phyloP scores from a whole-genome alignment of 1,140 invertebrate species.

The Ericerus pela region DNA sequence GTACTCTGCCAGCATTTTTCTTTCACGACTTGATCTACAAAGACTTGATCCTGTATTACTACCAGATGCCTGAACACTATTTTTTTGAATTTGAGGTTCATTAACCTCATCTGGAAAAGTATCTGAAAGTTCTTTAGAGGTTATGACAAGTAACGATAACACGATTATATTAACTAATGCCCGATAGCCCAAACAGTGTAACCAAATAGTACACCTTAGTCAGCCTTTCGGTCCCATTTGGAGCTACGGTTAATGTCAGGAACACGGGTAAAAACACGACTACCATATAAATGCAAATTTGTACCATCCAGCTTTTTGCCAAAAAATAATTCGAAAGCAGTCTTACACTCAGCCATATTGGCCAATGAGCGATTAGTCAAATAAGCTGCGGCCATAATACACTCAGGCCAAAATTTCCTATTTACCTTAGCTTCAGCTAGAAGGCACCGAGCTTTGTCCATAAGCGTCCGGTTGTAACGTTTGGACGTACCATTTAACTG shows the following conservation, averaged over 20 bases:
- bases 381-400: conserved; percentile 15
- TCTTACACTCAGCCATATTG: neutral
- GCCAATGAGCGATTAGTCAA: conserved; percentile 16
- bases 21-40: too few relatives aligned
- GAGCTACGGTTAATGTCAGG: conserved; percentile 19
- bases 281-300: conserved; percentile 17
- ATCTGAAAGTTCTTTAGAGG: too few relatives aligned
- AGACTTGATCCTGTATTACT: too few relatives aligned
- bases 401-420: conserved; percentile 17
- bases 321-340: neutral
- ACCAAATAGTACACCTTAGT: too few relatives aligned
- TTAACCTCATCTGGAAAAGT: too few relatives aligned
- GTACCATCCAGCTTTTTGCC: neutral
- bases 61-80: too few relatives aligned
- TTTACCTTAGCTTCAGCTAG: conserved; percentile 15
- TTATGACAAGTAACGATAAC: too few relatives aligned
- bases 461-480: conserved; percentile 17
- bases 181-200: too few relatives aligned
- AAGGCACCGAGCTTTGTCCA: conserved; percentile 18
- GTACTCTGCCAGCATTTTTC: too few relatives aligned
- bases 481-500: conserved; percentile 14
- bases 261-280: conserved; percentile 20
- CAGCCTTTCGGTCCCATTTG: too few relatives aligned
- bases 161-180: too few relatives aligned
- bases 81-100: too few relatives aligned